Percentiles rank a stretch among this genome's conserved stretches.
Conservation (phyloP, 2,888 invertebrate genomes). For the Microchrysa polita region DNA sequence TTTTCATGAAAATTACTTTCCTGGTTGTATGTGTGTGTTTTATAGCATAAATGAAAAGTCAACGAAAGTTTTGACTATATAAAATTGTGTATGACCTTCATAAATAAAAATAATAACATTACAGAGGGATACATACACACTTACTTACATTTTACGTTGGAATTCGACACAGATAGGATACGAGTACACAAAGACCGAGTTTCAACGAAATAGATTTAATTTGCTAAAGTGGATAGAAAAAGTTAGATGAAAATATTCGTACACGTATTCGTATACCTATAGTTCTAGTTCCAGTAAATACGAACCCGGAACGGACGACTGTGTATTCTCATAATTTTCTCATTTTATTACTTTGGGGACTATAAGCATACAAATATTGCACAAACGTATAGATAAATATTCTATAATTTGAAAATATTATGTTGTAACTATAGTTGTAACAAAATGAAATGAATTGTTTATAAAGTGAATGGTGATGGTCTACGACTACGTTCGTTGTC, state of each 20-base stretch:
- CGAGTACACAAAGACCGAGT: too few species aligned
- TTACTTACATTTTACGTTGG: background rate
- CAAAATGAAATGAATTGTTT: constrained; percentile 18
- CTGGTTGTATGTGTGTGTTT: too few species aligned
- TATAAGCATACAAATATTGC: background rate
- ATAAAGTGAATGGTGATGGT: background rate
- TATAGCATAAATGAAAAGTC: constrained; percentile 10
- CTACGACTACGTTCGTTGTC: too few species aligned
- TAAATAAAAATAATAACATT: constrained; percentile 41
- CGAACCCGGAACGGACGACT: background rate
- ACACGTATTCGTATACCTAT: too few species aligned
- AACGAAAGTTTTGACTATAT: background rate
- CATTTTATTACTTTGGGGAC: constrained; percentile 3
- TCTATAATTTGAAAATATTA: too few species aligned
- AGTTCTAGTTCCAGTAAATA: too few species aligned
- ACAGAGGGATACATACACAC: background rate
- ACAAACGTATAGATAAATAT: too few species aligned
- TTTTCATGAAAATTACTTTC: constrained; percentile 27
- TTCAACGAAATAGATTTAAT: constrained; percentile 32
- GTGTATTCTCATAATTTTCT: background rate
- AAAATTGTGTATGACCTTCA: constrained; percentile 16
- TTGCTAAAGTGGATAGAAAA: constrained; percentile 32
- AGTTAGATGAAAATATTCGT: background rate
- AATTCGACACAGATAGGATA: background rate
- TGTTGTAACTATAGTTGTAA: too few species aligned